Evolutionary conservation across 2,113 vertebrate species (phyloP).

Genomic region (Rutilus rutilus): DNA sequence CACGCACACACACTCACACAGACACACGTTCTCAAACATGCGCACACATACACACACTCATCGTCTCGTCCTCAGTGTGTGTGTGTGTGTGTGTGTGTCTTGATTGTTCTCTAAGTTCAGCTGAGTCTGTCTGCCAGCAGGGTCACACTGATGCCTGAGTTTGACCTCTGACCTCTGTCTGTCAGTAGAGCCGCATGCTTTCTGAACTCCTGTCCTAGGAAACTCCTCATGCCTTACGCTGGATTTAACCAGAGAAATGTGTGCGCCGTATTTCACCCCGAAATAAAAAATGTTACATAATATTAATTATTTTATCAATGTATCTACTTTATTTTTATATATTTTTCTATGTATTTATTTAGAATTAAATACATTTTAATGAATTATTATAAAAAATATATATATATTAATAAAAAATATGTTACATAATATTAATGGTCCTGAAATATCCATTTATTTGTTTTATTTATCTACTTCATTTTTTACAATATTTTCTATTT

Average conservation of each 20-base stretch:
- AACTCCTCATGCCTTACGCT: too few species aligned
- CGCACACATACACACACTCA: neutral
- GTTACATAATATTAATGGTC: too few species aligned
- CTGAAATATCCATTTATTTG: too few species aligned
- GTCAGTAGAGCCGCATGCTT: neutral
- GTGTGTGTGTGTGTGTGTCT: neutral
- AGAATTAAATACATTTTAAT: too few species aligned
- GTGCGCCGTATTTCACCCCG: neutral
- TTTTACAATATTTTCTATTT: too few species aligned
- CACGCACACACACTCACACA: neutral
- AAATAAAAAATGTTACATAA: neutral
- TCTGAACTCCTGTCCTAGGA: neutral
- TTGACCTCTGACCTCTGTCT: slow-evolving; percentile 24
- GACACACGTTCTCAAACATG: neutral
- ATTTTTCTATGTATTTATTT: too few species aligned
- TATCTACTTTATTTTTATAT: too few species aligned
- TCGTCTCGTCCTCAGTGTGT: neutral
- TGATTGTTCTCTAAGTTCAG: neutral
- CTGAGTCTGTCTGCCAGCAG: neutral
- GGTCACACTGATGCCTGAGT: neutral
- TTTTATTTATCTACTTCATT: too few species aligned
- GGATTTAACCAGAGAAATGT: neutral
- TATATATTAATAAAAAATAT: too few species aligned
- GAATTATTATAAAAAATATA: too few species aligned
- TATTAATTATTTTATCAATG: too few species aligned